These are phyloP conservation scores for Drosophila subsilvestris DNA, from an alignment of 2,888 invertebrate genomes.

Conservation along the genomic window DNA sequence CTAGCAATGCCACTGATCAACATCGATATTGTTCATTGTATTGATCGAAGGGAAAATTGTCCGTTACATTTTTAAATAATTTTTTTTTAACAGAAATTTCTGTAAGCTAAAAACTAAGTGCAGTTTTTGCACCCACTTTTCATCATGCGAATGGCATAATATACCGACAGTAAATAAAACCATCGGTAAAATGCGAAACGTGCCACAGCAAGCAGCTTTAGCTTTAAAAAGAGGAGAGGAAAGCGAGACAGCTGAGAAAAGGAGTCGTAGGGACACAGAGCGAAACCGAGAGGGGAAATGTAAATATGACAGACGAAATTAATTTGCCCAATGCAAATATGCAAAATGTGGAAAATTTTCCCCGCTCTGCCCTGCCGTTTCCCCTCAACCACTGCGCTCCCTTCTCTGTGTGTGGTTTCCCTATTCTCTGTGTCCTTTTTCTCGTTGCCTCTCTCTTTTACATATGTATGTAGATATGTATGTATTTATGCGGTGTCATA, in stretches of 20 bases:
- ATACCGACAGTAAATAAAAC: background rate
- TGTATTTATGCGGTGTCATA: slow-evolving; percentile 63
- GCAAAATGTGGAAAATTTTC: slow-evolving; percentile 52
- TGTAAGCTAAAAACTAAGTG: too few species aligned
- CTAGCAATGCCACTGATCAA: background rate
- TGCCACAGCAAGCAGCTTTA: background rate
- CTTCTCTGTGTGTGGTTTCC: background rate
- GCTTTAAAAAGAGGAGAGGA: background rate
- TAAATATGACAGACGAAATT: slow-evolving; percentile 69
- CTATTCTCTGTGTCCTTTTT: background rate
- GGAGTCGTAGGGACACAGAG: background rate
- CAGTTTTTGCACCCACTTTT: too few species aligned
- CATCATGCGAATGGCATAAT: too few species aligned
- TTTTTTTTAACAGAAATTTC: too few species aligned
- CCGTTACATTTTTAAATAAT: too few species aligned
- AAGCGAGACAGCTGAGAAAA: background rate
- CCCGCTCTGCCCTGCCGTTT: background rate
- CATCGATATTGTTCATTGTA: background rate
- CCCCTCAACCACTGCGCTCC: background rate
- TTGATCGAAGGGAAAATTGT: background rate
- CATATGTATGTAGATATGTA: background rate
- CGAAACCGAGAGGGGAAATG: slow-evolving; percentile 34
- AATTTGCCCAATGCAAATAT: slow-evolving; percentile 74
- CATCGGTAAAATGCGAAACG: background rate
- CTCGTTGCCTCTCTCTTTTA: background rate